Conservation (phyloP, 2,113 vertebrate species). For the Rhinichthys klamathensis region DNA sequence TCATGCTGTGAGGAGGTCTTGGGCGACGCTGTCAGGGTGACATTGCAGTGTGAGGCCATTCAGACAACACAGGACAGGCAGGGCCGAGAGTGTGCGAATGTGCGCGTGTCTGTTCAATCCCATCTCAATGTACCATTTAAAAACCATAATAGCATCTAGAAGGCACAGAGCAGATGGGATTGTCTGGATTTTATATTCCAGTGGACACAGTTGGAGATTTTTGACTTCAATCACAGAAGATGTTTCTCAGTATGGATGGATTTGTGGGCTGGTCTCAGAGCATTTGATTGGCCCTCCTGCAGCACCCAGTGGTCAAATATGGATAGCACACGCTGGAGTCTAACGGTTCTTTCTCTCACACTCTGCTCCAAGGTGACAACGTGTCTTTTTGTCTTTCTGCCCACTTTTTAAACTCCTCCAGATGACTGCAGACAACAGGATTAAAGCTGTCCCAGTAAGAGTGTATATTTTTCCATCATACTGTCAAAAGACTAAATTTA, state of each 20-base stretch:
- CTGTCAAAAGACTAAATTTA: conserved; percentile 16
- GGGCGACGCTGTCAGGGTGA: conserved; percentile 33
- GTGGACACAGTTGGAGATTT: conserved; percentile 41
- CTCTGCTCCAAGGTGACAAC: conserved; percentile 35
- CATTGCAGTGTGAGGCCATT: conserved; percentile 8
- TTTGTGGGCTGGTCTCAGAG: not conserved
- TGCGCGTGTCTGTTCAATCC: not conserved
- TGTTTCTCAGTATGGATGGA: conserved; percentile 35
- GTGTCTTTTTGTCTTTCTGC: conserved; percentile 21
- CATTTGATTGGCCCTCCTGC: conserved; percentile 56
- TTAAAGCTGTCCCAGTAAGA: conserved; percentile 39
- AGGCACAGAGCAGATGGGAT: conserved; percentile 2
- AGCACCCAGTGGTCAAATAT: conserved; percentile 64
- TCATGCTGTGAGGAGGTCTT: conserved; percentile 42
- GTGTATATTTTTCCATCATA: conserved; percentile 26
- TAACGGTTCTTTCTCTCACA: not conserved
- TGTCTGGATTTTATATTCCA: conserved; percentile 21
- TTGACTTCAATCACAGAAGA: conserved; percentile 38
- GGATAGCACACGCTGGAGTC: conserved; percentile 52
- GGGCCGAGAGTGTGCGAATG: not conserved
- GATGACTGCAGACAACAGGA: conserved; percentile 26
- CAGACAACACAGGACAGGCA: not conserved
- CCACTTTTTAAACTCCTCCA: conserved; percentile 29
- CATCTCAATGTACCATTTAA: conserved; percentile 57
- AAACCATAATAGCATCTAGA: conserved; percentile 63